These are phyloP conservation scores for Petromus typicus DNA, from an alignment of 2,113 vertebrate genomes.

Conservation along the genomic window DNA sequence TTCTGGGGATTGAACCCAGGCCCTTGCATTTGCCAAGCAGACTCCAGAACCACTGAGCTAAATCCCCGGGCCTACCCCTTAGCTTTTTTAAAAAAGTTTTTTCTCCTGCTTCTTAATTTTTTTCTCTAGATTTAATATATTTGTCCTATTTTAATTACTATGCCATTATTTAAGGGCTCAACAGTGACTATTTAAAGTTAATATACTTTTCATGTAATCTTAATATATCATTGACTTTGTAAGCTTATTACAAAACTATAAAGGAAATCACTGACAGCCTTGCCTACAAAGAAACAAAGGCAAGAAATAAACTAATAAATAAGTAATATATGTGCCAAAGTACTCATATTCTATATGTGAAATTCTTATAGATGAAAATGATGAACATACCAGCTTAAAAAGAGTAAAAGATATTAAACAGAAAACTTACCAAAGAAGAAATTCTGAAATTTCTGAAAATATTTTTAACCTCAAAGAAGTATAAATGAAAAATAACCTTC, in stretches of 20 bases:
- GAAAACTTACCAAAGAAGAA: neutral
- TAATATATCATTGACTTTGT: neutral
- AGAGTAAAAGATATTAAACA: neutral
- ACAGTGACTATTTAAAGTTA: neutral
- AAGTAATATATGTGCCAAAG: neutral
- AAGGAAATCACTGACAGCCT: neutral
- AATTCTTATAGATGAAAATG: neutral
- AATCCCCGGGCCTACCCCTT: too few species aligned
- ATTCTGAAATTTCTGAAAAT: neutral
- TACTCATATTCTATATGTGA: neutral
- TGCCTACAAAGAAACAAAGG: neutral
- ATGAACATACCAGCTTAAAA: neutral
- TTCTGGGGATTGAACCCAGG: too few species aligned
- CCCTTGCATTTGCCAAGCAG: too few species aligned
- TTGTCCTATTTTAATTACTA: neutral
- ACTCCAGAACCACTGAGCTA: too few species aligned
- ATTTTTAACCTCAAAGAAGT: neutral
- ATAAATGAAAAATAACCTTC: neutral
- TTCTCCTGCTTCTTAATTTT: neutral
- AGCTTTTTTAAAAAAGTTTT: neutral
- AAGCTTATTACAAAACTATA: neutral
- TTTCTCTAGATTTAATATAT: neutral
- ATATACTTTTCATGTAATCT: neutral
- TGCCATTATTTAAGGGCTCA: neutral
- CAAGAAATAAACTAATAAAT: neutral